phyloP scores from a whole-genome alignment of 2,888 invertebrate species.

The Fragum whitleyi region DNA sequence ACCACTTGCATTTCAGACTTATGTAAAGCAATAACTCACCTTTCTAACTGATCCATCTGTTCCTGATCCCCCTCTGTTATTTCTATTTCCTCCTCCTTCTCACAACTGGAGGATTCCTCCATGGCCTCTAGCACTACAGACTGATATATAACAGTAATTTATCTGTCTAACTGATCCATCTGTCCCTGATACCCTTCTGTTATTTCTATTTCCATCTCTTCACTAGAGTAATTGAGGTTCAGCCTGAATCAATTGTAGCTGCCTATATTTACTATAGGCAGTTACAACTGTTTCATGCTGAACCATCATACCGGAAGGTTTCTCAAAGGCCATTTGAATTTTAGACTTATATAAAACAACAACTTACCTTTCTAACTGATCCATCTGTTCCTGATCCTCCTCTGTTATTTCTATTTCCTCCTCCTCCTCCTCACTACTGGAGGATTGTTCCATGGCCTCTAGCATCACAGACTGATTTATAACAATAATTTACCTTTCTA shows the following conservation, averaged over 20 bases:
- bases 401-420: conserved; percentile 63
- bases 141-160: too few relatives aligned
- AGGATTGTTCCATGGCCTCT: conserved; percentile 32
- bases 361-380: conserved; percentile 50
- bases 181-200: conserved; percentile 65
- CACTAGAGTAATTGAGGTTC: too few relatives aligned
- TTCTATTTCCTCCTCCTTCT: conserved; percentile 49
- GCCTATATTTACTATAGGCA: too few relatives aligned
- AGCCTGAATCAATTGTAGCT: too few relatives aligned
- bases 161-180: conserved; percentile 59
- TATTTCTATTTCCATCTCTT: conserved; percentile 65
- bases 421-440: conserved; percentile 63
- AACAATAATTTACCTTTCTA: conserved; percentile 49
- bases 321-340: conserved; percentile 58
- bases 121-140: too few relatives aligned
- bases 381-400: conserved; percentile 65
- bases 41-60: conserved; percentile 57
- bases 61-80: conserved; percentile 65
- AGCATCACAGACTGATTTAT: conserved; percentile 11
- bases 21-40: conserved; percentile 33
- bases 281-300: too few relatives aligned
- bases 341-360: conserved; percentile 17
- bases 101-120: conserved; percentile 55
- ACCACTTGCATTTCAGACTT: too few relatives aligned
- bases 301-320: too few relatives aligned